These are phyloP conservation scores for Atherinomorus stipes DNA, from an alignment of 2,113 vertebrate species.

Conservation along the genomic window DNA sequence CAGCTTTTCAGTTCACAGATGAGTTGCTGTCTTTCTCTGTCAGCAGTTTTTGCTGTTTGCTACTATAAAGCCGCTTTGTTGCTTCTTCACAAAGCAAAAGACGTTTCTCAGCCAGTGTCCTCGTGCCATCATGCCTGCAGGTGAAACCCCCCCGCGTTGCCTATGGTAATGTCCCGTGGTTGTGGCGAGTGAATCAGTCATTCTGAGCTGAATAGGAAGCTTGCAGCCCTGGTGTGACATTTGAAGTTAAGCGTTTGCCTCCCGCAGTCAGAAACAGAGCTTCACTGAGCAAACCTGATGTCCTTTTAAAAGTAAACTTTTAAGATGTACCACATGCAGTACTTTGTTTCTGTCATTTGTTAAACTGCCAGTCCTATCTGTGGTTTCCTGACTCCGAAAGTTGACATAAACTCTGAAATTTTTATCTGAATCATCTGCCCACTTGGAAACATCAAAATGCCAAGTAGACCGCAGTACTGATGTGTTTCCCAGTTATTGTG, in stretches of 20 bases:
- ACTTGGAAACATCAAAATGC: constrained; percentile 1
- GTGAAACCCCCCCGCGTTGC: constrained; percentile 26
- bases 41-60: too few relatives aligned
- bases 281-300: not conserved
- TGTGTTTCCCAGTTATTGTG: constrained; percentile 38
- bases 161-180: constrained; percentile 26
- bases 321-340: not conserved
- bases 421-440: not conserved
- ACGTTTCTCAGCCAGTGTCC: not conserved
- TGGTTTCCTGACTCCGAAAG: constrained; percentile 9
- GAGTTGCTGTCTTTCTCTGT: not conserved
- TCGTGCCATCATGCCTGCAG: constrained; percentile 24
- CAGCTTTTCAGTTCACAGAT: too few relatives aligned
- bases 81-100: not conserved
- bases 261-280: constrained; percentile 8
- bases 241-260: constrained; percentile 17
- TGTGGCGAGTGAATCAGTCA: constrained; percentile 15
- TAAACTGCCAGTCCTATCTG: not conserved
- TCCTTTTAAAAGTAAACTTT: not conserved
- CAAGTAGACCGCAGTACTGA: constrained; percentile 38
- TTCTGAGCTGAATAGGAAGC: constrained; percentile 36
- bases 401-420: constrained; percentile 2
- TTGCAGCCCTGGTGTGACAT: not conserved
- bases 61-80: not conserved
- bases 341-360: constrained; percentile 11